These are phyloP conservation scores for Motacilla tschutschensis DNA, from an alignment of 2,113 vertebrate species.

Conservation along the genomic window DNA sequence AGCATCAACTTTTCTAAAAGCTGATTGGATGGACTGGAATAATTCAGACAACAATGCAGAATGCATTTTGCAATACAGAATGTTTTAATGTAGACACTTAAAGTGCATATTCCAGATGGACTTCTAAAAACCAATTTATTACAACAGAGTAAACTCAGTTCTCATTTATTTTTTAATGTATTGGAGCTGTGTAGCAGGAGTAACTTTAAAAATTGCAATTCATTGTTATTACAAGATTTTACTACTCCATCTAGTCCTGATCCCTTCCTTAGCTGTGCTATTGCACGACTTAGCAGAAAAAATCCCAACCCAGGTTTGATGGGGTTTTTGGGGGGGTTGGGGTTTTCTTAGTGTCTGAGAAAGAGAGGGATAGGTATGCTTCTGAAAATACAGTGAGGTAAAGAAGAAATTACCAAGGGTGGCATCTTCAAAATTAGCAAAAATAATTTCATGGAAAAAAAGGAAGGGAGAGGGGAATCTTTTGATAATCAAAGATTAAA, in stretches of 20 bases:
- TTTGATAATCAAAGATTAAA: not conserved
- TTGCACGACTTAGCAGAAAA: not conserved
- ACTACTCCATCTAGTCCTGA: not conserved
- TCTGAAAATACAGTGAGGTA: not conserved
- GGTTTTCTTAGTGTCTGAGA: not conserved
- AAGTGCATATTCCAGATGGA: not conserved
- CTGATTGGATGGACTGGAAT: not conserved
- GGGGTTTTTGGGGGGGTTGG: accelerated
- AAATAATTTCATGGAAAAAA: accelerated
- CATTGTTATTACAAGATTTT: not conserved
- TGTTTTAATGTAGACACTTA: not conserved
- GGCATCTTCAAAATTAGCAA: not conserved
- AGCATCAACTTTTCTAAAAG: not conserved
- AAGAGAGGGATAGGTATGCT: not conserved
- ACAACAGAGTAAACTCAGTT: not conserved
- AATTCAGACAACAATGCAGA: not conserved
- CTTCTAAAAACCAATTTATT: not conserved
- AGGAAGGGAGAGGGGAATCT: not conserved
- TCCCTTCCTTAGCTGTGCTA: not conserved
- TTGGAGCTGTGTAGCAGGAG: not conserved
- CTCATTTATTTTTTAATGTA: not conserved
- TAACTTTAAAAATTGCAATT: not conserved
- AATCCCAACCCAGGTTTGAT: not conserved
- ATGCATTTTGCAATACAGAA: not conserved
- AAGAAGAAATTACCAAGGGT: not conserved